Percentiles rank a stretch among this genome's conserved stretches.
Evolutionary conservation across 2,797 vertebrate species (phyloP).

Genomic region (Antrozous pallidus): DNA sequence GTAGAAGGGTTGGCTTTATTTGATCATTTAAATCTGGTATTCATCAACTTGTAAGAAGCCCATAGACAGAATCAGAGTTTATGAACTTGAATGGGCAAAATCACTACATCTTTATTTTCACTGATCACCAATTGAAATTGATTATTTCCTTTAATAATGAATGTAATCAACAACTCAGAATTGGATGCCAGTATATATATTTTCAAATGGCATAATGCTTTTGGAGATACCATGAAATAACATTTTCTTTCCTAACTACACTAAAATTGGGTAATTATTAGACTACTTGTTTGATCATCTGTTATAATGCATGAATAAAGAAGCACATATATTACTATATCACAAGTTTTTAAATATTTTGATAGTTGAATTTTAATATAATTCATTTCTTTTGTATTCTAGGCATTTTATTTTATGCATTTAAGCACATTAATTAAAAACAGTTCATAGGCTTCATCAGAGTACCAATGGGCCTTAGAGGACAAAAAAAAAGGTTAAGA

Average conservation of each 20-base stretch:
- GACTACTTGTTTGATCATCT: not conserved
- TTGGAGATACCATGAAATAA: not conserved
- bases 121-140: not conserved
- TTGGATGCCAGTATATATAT: not conserved
- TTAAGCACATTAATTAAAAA: constrained; percentile 21
- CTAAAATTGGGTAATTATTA: not conserved
- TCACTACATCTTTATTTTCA: not conserved
- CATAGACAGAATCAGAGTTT: not conserved
- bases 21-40: not conserved
- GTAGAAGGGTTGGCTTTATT: not conserved
- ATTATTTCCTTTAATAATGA: constrained; percentile 12
- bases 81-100: not conserved
- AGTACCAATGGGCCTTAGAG: not conserved
- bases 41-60: not conserved
- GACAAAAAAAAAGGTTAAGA: not conserved
- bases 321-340: not conserved
- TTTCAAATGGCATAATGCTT: not conserved
- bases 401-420: not conserved
- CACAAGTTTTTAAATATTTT: not conserved
- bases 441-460: not conserved
- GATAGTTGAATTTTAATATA: not conserved
- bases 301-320: not conserved
- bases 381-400: not conserved
- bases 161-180: not conserved
- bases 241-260: not conserved